phyloP scores from a whole-genome alignment of 35 echinoderm and acorn worm genomes.

The Strongylocentrotus purpuratus region DNA sequence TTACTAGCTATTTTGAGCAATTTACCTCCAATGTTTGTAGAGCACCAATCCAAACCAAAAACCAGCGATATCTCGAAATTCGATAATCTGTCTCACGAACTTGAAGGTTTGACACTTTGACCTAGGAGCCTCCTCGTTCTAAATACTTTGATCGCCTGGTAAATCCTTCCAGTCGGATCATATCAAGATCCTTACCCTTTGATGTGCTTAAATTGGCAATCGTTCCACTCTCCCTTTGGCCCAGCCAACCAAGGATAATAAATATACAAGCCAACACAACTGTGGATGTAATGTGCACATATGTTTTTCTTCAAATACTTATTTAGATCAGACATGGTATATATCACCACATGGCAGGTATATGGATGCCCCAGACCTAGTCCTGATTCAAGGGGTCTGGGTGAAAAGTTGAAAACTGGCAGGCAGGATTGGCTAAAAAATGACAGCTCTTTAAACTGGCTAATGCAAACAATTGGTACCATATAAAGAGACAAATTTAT shows the following conservation, averaged over 20 bases:
- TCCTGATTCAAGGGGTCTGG: neutral
- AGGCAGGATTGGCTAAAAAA: neutral
- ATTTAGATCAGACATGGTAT: neutral
- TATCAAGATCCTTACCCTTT: neutral
- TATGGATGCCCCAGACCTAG: neutral
- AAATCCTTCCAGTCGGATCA: slow-evolving; percentile 26
- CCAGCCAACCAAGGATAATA: neutral
- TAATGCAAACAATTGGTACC: neutral
- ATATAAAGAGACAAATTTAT: no score
- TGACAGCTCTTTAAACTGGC: neutral
- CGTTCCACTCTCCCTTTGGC: neutral
- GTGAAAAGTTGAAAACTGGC: neutral
- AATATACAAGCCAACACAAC: neutral
- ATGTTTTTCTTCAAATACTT: slow-evolving; percentile 19
- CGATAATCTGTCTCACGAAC: slow-evolving; percentile 31
- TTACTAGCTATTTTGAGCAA: slow-evolving; percentile 7
- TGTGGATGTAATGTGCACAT: neutral
- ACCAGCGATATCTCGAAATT: slow-evolving; percentile 41
- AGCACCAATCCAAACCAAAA: neutral
- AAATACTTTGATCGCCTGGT: slow-evolving; percentile 45
- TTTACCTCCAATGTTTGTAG: neutral
- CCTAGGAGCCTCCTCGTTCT: slow-evolving; percentile 25
- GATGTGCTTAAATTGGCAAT: slow-evolving; percentile 38
- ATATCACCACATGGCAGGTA: neutral
- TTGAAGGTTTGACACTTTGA: neutral